Evolutionary conservation across 1,140 invertebrate genomes (phyloP), one percentile per base, ranked within the genome.

Genomic region (Aphelenchoides fujianensis): DNA sequence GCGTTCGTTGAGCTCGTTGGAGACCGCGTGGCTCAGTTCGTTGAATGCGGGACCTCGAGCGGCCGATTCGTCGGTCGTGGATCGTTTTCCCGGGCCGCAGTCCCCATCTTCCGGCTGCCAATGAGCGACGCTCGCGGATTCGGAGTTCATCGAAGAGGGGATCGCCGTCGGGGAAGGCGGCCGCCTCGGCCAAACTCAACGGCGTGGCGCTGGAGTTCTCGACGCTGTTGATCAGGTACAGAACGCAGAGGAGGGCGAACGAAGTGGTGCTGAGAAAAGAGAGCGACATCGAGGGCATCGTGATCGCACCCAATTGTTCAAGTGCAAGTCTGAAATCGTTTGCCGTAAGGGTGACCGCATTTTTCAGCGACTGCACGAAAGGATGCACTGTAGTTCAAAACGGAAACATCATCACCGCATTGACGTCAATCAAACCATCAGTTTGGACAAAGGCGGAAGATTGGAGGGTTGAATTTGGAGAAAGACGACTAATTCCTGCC

Each of bases 101-200:
- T n/a, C 16, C 63, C 63, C 63, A 66, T 66, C 63, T 66, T 66
- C 63, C 63, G 31, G 9, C n/a, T 9, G 63, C 63, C 12, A 66
- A 35, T 16, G 63, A 66, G 28, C 32, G 12, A n/a, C 63, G 63
- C 16, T 66, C 31, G 34, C 55, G 55, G 23, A 7, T 7, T 5
- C 12, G 5, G 7, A 32, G 27, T 30, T 59, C 23, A 48, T 64
- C 30, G 3, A 64, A 64, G 5, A 64, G 5, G 55, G 55, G 34
- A 19, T 59, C 19, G 55, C 23, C 23, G 12, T 48, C 41, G 12
- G 41, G 23, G 41, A n/a, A n/a, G n/a, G 23, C 41, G 12, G 41
- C 23, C 41, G 12, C 12, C 12, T 48, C 41, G 41, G 23, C 12
- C 12, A 23, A 48, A 23, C 41, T 48, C 23, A 48, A 48, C 12